These are phyloP conservation scores for Catharus minimus DNA, from an alignment of 2,113 vertebrate genomes.

Conservation along the genomic window DNA sequence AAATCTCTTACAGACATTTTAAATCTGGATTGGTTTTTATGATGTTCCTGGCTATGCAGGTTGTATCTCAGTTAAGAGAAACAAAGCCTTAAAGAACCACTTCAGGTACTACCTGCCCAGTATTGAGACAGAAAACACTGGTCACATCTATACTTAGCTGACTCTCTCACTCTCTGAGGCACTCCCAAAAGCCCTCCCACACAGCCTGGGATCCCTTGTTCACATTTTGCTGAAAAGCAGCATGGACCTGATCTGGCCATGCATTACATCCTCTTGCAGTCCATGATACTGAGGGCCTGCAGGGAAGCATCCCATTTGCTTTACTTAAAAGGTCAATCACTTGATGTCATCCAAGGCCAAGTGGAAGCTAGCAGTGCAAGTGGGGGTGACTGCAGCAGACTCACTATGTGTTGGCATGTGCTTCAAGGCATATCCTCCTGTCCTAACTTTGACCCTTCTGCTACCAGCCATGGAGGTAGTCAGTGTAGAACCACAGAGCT, in stretches of 20 bases:
- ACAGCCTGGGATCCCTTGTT: neutral
- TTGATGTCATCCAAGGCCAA: neutral
- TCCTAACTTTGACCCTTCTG: neutral
- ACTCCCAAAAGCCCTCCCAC: neutral
- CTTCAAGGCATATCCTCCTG: neutral
- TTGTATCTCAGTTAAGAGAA: neutral
- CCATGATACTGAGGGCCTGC: neutral
- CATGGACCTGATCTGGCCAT: neutral
- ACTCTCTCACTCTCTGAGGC: neutral
- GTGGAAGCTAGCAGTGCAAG: neutral
- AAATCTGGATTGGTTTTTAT: neutral
- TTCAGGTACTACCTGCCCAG: neutral
- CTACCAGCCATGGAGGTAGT: neutral
- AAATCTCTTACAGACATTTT: neutral
- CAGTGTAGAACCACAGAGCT: neutral
- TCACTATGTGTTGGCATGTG: neutral
- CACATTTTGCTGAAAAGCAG: neutral
- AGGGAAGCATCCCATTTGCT: neutral
- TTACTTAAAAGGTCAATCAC: neutral
- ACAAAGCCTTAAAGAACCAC: neutral
- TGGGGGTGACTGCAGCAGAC: neutral
- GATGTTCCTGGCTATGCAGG: rapidly evolving
- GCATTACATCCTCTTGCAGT: neutral
- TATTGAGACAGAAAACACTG: neutral
- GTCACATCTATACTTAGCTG: neutral